Base-by-base conservation (phyloP, 2,797 vertebrate genomes). In the Propithecus deckenii region DNA sequence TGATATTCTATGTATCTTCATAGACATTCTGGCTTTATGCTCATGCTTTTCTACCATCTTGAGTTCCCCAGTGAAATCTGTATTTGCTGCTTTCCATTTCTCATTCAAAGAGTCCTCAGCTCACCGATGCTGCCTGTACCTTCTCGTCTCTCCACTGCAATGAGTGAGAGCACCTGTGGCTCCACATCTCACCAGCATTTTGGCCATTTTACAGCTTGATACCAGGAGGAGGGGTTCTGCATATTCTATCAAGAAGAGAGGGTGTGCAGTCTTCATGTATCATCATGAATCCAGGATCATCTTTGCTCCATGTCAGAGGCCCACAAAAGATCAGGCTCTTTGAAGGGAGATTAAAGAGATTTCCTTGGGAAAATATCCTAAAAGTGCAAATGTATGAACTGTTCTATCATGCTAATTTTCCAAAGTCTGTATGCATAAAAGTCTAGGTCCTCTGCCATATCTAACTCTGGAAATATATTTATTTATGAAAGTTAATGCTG, bases 391-490 rank as follows among this genome's bases (percentile, higher is more conserved):
- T 41, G 14, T 43, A 14, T 43, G 22, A 23, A 38, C 17, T 81
- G 0, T 48, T 28, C 35, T 28, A 13, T 9, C 11, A 15, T 65
- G 46, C 15, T 69, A 79, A 18, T 14, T 50, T 41, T 61, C 65
- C 23, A n/a, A n/a, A 38, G 28, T 88, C 30, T 23, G 1, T 30
- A 18, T 52, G 30, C 18, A 63, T 52, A 13, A 50, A 48, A 41
- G 8, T 81, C 3, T 91, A 71, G 30, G 18, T 85, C 30, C 15
- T 94, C 10, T 95, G 41, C 28, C 13, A 46, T 76, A 22, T 55
- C 14, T 55, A 87, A 86, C 61, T 97, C 69, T 80, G 46, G 28
- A 87, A 85, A 65, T 75, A 65, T 3, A 57, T 38, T 50, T 81
- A 57, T 75, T 87, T 46, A 57, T 71, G 80, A 85, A 48, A 35